Conservation (phyloP, 1,140 invertebrate species). For the Drosophila jambulina region DNA sequence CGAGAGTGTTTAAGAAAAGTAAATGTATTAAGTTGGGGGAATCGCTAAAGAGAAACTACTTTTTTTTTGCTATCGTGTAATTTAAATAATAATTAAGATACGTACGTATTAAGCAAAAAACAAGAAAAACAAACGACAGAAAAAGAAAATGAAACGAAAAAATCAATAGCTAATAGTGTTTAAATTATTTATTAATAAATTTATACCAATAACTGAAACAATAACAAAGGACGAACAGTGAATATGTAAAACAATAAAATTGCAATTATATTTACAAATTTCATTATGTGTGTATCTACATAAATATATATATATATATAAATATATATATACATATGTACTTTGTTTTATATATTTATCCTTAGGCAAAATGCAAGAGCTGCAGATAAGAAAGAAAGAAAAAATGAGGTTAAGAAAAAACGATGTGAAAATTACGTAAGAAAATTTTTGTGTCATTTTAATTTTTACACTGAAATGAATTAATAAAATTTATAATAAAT, state of each 20-base stretch:
- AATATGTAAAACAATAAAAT: constrained; percentile 71
- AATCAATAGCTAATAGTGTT: constrained; percentile 50
- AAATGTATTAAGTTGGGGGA: constrained; percentile 8
- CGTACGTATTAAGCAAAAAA: not conserved
- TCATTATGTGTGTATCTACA: constrained; percentile 55
- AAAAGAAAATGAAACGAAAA: constrained; percentile 2
- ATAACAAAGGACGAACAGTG: constrained; percentile 63
- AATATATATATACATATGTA: constrained; percentile 45
- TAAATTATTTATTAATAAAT: constrained; percentile 70
- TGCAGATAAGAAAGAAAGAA: constrained; percentile 30
- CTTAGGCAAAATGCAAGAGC: constrained; percentile 57
- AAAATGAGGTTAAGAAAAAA: constrained; percentile 34
- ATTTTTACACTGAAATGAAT: constrained; percentile 79
- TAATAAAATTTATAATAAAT: constrained; percentile 78
- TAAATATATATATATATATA: constrained; percentile 8
- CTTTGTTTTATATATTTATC: constrained; percentile 68
- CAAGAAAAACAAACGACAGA: not conserved
- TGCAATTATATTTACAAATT: constrained; percentile 66
- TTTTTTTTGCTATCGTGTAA: constrained; percentile 17
- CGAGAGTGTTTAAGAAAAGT: not conserved
- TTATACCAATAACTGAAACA: constrained; percentile 55
- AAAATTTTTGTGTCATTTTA: constrained; percentile 75
- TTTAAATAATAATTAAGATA: constrained; percentile 9
- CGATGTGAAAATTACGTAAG: constrained; percentile 74
- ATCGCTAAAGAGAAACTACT: constrained; percentile 16